These are phyloP conservation scores for Hydroisotoma schaefferi DNA, from an alignment of 2,888 invertebrate genomes.

Conservation along the genomic window DNA sequence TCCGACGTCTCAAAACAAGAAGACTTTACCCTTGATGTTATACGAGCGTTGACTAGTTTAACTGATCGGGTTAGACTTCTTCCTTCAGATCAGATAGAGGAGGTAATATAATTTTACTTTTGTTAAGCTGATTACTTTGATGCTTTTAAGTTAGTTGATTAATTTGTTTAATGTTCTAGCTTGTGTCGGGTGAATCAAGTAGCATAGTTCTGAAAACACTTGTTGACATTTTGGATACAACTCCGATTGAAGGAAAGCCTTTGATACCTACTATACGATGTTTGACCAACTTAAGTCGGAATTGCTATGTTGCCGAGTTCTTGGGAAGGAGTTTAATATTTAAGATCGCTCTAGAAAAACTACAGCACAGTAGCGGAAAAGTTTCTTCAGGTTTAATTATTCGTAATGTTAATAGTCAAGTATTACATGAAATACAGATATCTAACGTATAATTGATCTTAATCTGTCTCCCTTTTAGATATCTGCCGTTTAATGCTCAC, in stretches of 20 bases:
- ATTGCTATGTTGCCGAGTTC: constrained; percentile 22
- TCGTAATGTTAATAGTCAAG: no score
- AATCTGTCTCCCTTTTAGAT: not conserved
- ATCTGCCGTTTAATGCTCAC: constrained; percentile 18
- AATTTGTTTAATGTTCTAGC: constrained; percentile 11
- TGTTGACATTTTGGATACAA: constrained; percentile 21
- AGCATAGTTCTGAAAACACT: constrained; percentile 10
- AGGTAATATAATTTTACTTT: constrained; percentile 10
- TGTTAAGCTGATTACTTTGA: not conserved
- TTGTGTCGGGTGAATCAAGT: constrained; percentile 10
- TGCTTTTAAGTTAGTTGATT: not conserved
- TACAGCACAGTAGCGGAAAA: constrained; percentile 2
- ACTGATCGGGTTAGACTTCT: constrained; percentile 22
- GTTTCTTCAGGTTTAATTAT: constrained; percentile 16
- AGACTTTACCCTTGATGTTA: constrained; percentile 26
- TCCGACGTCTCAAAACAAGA: constrained; percentile 13
- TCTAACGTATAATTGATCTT: constrained; percentile 13
- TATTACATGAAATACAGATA: no score
- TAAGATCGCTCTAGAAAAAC: constrained; percentile 18
- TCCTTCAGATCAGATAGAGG: constrained; percentile 16
- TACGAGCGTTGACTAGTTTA: constrained; percentile 25
- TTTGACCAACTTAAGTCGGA: constrained; percentile 25
- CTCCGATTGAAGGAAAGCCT: constrained; percentile 17
- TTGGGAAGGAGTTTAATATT: constrained; percentile 22
- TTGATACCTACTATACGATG: constrained; percentile 26